Percentiles rank a stretch among this genome's conserved stretches.
Evolutionary conservation across 2,113 vertebrate species (phyloP).

Genomic region (Tychaedon coryphoeus): DNA sequence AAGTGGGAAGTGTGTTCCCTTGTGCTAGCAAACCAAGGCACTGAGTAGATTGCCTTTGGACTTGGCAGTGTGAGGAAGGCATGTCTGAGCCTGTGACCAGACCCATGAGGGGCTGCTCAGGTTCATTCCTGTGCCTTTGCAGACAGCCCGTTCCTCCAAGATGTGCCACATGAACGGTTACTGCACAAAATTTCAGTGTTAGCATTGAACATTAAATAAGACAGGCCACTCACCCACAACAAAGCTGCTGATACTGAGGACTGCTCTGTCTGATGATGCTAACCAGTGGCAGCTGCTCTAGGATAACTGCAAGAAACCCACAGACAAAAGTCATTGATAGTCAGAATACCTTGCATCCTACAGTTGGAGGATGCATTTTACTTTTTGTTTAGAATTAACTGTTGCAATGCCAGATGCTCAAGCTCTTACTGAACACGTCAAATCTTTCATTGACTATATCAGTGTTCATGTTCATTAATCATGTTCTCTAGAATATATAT

Average conservation of each 20-base stretch:
- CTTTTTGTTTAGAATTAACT: neutral
- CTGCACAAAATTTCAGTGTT: neutral
- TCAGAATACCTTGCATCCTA: neutral
- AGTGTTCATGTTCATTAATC: neutral
- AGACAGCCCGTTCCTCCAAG: neutral
- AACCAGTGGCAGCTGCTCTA: neutral
- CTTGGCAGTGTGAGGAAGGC: neutral
- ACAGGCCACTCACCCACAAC: neutral
- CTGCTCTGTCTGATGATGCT: neutral
- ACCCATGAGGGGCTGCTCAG: neutral
- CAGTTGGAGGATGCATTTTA: neutral
- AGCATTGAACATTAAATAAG: neutral
- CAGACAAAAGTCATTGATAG: neutral
- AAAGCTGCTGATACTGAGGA: neutral
- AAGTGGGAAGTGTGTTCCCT: neutral
- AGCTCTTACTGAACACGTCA: neutral
- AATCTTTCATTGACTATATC: neutral
- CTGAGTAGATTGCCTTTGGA: neutral
- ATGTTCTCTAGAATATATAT: neutral
- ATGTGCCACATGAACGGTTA: neutral
- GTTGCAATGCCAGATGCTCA: neutral
- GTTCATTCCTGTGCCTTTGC: neutral
- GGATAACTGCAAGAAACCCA: neutral
- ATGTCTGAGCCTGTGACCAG: neutral
- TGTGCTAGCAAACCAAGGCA: neutral